A percentile compares a stretch with the other conserved stretches of the same genome.
These are phyloP conservation scores for Spinibarbus caldwelli DNA, from an alignment of 2,797 vertebrate species.

Conservation along the genomic window DNA sequence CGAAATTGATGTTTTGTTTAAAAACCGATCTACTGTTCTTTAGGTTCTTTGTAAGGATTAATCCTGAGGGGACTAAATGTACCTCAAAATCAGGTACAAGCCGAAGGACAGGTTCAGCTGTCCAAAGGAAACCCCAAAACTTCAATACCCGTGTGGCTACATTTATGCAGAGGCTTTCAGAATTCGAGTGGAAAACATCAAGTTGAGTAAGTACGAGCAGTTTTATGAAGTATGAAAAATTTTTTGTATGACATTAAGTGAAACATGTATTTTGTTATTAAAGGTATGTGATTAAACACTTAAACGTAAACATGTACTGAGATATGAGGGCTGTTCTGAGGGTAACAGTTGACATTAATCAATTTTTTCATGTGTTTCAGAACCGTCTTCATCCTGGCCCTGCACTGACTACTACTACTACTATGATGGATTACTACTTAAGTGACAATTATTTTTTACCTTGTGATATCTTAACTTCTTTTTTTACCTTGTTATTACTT, in stretches of 20 bases:
- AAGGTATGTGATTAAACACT: background rate
- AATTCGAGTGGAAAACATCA: conserved; percentile 36
- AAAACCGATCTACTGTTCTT: background rate
- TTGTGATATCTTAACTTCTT: background rate
- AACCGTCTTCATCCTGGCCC: background rate
- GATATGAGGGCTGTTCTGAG: background rate
- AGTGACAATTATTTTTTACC: background rate
- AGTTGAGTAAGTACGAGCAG: conserved; percentile 51
- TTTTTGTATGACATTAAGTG: background rate
- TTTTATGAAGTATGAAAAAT: background rate
- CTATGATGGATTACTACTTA: background rate
- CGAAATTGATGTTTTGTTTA: background rate
- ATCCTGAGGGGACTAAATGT: conserved; percentile 44
- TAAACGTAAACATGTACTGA: background rate
- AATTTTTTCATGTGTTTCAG: background rate
- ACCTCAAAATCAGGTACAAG: conserved; percentile 45
- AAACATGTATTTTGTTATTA: background rate
- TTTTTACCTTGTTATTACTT: conserved; percentile 18
- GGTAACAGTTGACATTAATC: background rate
- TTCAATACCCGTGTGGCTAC: conserved; percentile 43
- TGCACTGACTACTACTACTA: conserved; percentile 1
- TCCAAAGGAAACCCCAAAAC: conserved; percentile 40
- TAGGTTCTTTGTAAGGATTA: conserved; percentile 41
- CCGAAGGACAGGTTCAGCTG: conserved; percentile 34
- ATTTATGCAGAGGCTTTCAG: conserved; percentile 47